These are phyloP conservation scores for Ceratina japonica DNA, from an alignment of 1,140 invertebrate species.

Conservation along the genomic window DNA sequence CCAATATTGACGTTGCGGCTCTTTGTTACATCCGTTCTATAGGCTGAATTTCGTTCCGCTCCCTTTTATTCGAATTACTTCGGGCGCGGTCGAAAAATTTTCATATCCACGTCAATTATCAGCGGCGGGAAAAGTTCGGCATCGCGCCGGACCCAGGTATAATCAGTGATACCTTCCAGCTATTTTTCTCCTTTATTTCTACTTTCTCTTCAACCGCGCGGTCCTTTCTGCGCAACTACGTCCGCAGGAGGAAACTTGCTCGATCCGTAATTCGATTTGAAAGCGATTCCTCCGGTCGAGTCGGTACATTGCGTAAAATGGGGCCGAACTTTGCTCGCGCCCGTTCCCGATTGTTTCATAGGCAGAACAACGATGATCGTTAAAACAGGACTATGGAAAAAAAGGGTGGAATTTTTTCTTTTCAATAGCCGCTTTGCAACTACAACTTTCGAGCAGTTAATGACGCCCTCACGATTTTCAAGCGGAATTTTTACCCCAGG, in stretches of 20 bases:
- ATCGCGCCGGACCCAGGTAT: neutral
- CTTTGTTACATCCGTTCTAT: neutral
- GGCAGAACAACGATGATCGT: neutral
- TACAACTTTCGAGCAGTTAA: slow-evolving; percentile 23
- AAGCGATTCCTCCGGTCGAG: slow-evolving; percentile 20
- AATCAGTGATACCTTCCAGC: slow-evolving; percentile 18
- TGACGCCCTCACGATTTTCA: slow-evolving; percentile 1
- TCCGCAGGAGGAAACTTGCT: slow-evolving; percentile 6
- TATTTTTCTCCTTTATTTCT: slow-evolving; percentile 4
- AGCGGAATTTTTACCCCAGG: neutral
- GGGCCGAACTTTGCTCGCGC: slow-evolving; percentile 5
- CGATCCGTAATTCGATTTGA: slow-evolving; percentile 34
- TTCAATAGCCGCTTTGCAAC: neutral
- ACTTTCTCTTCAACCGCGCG: neutral
- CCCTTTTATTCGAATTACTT: slow-evolving; percentile 13
- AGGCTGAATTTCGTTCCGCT: neutral
- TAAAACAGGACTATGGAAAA: slow-evolving; percentile 5
- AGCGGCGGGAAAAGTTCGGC: slow-evolving; percentile 5
- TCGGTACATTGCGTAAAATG: slow-evolving; percentile 4
- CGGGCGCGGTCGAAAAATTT: slow-evolving; percentile 7
- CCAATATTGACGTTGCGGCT: slow-evolving; percentile 11
- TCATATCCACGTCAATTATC: slow-evolving; percentile 38
- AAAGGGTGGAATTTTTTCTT: neutral
- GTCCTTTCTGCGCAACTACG: neutral
- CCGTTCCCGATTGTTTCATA: slow-evolving; percentile 19